A percentile compares a stretch with the other conserved stretches of the same genome.
Conservation (phyloP, 1,140 invertebrate genomes). For the Drosophila punjabiensis region DNA sequence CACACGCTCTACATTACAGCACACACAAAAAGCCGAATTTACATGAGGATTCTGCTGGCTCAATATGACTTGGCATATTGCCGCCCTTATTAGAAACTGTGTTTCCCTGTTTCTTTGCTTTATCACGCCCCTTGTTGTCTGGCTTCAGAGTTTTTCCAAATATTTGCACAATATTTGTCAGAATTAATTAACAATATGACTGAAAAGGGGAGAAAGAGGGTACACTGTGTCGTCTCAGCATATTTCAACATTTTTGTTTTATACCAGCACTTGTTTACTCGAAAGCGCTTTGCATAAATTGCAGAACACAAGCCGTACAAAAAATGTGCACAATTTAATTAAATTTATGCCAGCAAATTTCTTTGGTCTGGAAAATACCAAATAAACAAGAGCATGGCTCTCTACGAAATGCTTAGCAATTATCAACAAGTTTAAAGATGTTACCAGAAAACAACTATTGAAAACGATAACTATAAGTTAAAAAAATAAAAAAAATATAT, state of each 20-base stretch:
- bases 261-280: constrained; percentile 51
- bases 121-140: not conserved
- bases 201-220: not conserved
- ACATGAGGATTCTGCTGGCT: constrained; percentile 28
- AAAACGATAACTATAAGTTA: too few relatives aligned
- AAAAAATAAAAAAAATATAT: not conserved
- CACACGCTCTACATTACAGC: constrained; percentile 49
- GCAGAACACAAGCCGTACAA: constrained; percentile 27
- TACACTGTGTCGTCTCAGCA: constrained; percentile 56
- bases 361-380: constrained; percentile 3
- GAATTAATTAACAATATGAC: constrained; percentile 75
- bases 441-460: not conserved
- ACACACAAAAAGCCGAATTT: constrained; percentile 16
- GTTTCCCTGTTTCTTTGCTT: not conserved
- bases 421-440: not conserved
- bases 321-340: constrained; percentile 49
- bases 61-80: constrained; percentile 41
- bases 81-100: constrained; percentile 40
- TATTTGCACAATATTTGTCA: constrained; percentile 80
- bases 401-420: not conserved
- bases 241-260: constrained; percentile 48
- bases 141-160: constrained; percentile 58
- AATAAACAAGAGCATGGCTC: constrained; percentile 7
- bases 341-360: constrained; percentile 40
- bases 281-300: constrained; percentile 69